Evolutionary conservation across 1,140 invertebrate genomes (phyloP), one percentile per base, ranked within the genome.

Genomic region (Teleopsis dalmanni): DNA sequence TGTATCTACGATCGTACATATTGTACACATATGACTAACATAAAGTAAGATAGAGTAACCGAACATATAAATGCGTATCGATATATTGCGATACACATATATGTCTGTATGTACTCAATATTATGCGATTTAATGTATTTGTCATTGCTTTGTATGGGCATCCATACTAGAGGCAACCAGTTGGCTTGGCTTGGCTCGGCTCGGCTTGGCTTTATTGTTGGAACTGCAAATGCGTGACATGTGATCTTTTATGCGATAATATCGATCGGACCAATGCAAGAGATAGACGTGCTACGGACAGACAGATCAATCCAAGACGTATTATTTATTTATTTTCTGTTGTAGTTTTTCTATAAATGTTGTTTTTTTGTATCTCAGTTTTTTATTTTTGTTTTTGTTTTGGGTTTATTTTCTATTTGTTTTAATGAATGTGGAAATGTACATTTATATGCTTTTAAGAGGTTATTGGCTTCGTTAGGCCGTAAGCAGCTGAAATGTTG

Each of bases 161-260:
- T 14, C 29, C 10, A 22, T 42, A 8, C 8, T 10, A 19, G n/a
- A 16, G n/a, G 25, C 23, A n/a, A n/a, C n/a, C n/a, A n/a, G n/a
- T n/a, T 23, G n/a, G n/a, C 16, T 3, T 23, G 5, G n/a, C 41
- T 4, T 43, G 8, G 37, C 18, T 21, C 8, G 23, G 23, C 9
- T 10, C 4, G 19, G 4, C 9, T 31, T 31, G 18, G 6, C 11
- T 27, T 18, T 31, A 27, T n/a, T 11, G 11, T 31, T 18, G 31
- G 21, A 29, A 23, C 16, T 43, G 18, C n/a, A n/a, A n/a, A n/a
- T 43, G 41, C 26, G 26, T 29, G 26, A 19, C 26, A 43, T 43
- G 18, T 43, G 41, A 42, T 42, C n/a, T 18, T 27, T 19, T 7
- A 37, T 29, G n/a, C n/a, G 25, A 42, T 42, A 19, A 42, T 29